Evolutionary conservation across 2,797 vertebrate genomes (phyloP).

Genomic region (Microctenopoma stevenorrisi): DNA sequence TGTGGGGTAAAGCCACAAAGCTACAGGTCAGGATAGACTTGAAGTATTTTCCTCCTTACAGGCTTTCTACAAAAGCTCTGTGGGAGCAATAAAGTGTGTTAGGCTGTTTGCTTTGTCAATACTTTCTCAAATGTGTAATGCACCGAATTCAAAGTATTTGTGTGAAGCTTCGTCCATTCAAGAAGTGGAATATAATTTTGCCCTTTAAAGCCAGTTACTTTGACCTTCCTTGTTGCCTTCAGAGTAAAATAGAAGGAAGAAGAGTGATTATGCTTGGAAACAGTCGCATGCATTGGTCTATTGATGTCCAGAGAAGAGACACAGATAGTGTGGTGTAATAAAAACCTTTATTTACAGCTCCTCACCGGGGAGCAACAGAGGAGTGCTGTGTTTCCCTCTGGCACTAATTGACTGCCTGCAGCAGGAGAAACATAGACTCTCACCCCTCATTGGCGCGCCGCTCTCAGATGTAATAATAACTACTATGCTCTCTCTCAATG

Average conservation of each 20-base stretch:
- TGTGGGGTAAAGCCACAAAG: constrained; percentile 48
- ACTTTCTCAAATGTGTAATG: constrained; percentile 44
- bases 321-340: constrained; percentile 81
- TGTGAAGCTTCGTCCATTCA: constrained; percentile 18
- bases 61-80: constrained; percentile 49
- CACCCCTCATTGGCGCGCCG: constrained; percentile 57
- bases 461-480: constrained; percentile 79
- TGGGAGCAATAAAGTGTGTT: constrained; percentile 58
- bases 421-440: constrained; percentile 78
- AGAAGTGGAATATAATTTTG: constrained; percentile 6
- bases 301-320: constrained; percentile 83
- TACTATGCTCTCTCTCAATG: constrained; percentile 60
- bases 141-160: constrained; percentile 25
- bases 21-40: constrained; percentile 39
- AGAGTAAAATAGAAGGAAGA: constrained; percentile 77
- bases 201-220: constrained; percentile 46
- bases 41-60: constrained; percentile 29
- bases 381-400: constrained; percentile 80
- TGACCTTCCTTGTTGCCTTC: constrained; percentile 71
- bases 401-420: constrained; percentile 84
- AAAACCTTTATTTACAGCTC: constrained; percentile 87
- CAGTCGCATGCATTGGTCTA: constrained; percentile 79
- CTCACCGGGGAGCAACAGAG: constrained; percentile 78
- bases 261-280: constrained; percentile 82
- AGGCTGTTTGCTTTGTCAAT: constrained; percentile 51